Percentiles rank a stretch among this genome's conserved stretches.
Conservation (phyloP, 2,888 invertebrate genomes). For the Isotomurus palustris region DNA sequence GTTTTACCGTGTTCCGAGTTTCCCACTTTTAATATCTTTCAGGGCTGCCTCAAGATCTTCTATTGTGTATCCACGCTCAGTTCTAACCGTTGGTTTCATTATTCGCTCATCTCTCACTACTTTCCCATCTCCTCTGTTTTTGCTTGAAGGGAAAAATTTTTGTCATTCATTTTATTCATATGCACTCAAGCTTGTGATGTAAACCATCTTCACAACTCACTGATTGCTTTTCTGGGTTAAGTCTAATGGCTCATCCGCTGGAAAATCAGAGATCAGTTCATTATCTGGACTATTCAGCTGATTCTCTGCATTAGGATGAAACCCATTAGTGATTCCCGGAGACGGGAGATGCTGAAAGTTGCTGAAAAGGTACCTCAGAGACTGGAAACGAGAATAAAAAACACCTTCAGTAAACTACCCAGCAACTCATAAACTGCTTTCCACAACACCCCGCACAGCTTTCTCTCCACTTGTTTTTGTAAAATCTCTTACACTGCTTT, state of each 20-base stretch:
- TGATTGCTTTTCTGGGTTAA: conserved; percentile 27
- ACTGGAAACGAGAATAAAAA: not conserved
- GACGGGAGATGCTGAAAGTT: conserved; percentile 8
- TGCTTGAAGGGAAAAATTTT: not conserved
- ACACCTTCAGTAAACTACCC: not conserved
- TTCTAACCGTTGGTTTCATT: conserved; percentile 33
- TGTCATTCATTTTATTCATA: no score
- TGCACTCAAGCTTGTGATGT: no score
- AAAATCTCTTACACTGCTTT: conserved; percentile 15
- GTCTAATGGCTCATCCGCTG: conserved; percentile 38
- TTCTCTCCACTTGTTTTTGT: not conserved
- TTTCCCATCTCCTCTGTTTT: not conserved
- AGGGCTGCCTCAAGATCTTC: conserved; percentile 92
- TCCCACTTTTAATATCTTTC: conserved; percentile 86
- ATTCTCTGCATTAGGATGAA: no score
- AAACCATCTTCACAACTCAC: conserved; percentile 4
- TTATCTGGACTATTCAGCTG: not conserved
- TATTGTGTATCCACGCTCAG: conserved; percentile 68
- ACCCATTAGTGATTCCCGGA: not conserved
- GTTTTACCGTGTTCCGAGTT: conserved; percentile 85
- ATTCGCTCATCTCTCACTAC: conserved; percentile 10
- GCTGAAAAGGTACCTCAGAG: conserved; percentile 4
- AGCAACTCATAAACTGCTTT: no score
- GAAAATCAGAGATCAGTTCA: no score
- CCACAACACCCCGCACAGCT: no score